Base-by-base conservation (phyloP, 1,140 invertebrate genomes). In the Drosophila lacteicornis region DNA sequence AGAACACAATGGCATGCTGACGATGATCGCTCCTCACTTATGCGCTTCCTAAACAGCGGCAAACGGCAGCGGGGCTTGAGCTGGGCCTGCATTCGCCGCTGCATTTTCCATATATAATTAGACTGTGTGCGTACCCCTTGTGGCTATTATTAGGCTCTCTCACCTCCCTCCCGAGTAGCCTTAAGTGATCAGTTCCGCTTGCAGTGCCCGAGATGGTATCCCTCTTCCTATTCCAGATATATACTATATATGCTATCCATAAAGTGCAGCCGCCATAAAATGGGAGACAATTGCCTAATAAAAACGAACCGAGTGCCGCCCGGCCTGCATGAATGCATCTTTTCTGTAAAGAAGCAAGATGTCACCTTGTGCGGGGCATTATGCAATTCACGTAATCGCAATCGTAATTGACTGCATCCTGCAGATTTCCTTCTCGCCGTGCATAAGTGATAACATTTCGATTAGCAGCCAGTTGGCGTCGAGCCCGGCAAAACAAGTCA, bases 131-230 rank as follows among this genome's bases (percentile, higher is more conserved):
- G 85, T 79, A 81, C 79, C 85, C 81, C 85, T 76, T 70, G 60
- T 43, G 79, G 66, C 75, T 87, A 88, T 88, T 90, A 81, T 90
- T 90, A 88, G 85, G 47, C 59, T 49, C 49, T 36, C 6, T 17
- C 17, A 27, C 25, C 17, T 33, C 55, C 46, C 47, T 22, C n/a
- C 15, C 19, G 40, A 61, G 46, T 7, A 19, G 49, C 80, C 83
- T 82, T 87, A 88, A 88, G 85, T 88, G 85, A 51, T 85, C 68
- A 88, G 85, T 88, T 88, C 85, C 85, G 85, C 79, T 88, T 85
- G 84, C 67, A 38, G 9, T 36, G 33, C 60, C 65, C 33, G 45
- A 59, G 53, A 56, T 55, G 2, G 53, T 55, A 58, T 67, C 25
- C 43, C 47, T 59, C 60, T 67, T 59, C 51, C 53, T 60, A 65